Percentiles rank a stretch among this genome's conserved stretches.
These are phyloP conservation scores for Aspidiotus rigidus DNA, from an alignment of 2,888 invertebrate species.

Conservation along the genomic window DNA sequence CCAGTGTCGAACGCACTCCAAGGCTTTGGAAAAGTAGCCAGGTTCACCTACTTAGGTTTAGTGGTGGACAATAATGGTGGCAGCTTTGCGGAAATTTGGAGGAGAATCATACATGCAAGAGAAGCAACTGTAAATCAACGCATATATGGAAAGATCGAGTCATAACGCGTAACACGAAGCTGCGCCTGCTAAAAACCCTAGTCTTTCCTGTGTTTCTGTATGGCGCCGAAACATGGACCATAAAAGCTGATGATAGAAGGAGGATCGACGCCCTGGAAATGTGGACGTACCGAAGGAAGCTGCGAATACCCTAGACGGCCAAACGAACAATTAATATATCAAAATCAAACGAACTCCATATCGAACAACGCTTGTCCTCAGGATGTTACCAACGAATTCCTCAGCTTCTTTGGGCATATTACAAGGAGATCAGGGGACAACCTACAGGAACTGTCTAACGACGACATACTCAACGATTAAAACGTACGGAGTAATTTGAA, in stretches of 20 bases:
- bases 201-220: too few relatives aligned
- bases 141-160: background rate
- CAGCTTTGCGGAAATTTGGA: too few relatives aligned
- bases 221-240: slow-evolving; percentile 5
- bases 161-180: background rate
- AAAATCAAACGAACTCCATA: too few relatives aligned
- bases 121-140: background rate
- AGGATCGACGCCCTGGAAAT: slow-evolving; percentile 9
- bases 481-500: too few relatives aligned
- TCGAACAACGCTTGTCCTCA: background rate
- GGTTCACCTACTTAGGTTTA: background rate
- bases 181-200: background rate
- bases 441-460: too few relatives aligned
- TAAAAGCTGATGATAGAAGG: slow-evolving; percentile 2
- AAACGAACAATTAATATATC: background rate
- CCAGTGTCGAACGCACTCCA: background rate
- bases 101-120: too few relatives aligned
- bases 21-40: background rate
- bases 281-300: slow-evolving; percentile 2
- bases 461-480: too few relatives aligned
- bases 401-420: background rate
- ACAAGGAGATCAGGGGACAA: too few relatives aligned
- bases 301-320: background rate
- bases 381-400: background rate
- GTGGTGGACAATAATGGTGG: too few relatives aligned